A percentile compares a stretch with the other conserved stretches of the same genome.
These are phyloP conservation scores for Diabrotica balteata DNA, from an alignment of 2,888 invertebrate species.

Conservation along the genomic window DNA sequence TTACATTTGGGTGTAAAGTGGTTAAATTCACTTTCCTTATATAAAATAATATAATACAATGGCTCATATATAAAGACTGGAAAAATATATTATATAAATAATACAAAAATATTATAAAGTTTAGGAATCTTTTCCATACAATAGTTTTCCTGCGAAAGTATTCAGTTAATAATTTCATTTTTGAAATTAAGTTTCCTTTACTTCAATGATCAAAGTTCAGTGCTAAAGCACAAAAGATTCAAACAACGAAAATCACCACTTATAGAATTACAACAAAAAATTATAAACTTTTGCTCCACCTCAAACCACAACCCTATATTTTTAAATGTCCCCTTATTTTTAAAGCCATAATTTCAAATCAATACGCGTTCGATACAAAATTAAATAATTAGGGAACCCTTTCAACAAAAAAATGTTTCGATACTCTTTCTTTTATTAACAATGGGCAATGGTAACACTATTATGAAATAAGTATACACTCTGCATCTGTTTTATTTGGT, in stretches of 20 bases:
- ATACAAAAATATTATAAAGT: too few species aligned
- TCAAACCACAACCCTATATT: conserved; percentile 9
- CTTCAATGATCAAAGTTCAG: background rate
- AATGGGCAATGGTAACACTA: conserved; percentile 1
- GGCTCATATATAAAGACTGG: too few species aligned
- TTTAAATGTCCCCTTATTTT: background rate
- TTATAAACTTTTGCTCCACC: conserved; percentile 6
- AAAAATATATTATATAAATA: too few species aligned
- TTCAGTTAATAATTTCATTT: too few species aligned
- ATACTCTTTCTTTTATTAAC: conserved; percentile 1
- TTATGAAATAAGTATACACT: conserved; percentile 4
- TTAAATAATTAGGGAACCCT: conserved; percentile 15
- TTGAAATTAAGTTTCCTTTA: too few species aligned
- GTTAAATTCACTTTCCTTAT: too few species aligned
- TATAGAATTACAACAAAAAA: conserved; percentile 2
- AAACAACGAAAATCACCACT: background rate
- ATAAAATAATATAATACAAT: too few species aligned
- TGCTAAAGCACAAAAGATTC: background rate
- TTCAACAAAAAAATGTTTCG: background rate
- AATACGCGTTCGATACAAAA: conserved; percentile 6
- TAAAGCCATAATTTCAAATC: conserved; percentile 14
- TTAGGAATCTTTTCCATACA: too few species aligned
- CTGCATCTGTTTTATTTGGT: conserved; percentile 6
- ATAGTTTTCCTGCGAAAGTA: too few species aligned
- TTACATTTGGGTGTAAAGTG: too few species aligned